Evolutionary conservation across 2,113 vertebrate genomes (phyloP).

Genomic region (Pomatostomus ruficeps): DNA sequence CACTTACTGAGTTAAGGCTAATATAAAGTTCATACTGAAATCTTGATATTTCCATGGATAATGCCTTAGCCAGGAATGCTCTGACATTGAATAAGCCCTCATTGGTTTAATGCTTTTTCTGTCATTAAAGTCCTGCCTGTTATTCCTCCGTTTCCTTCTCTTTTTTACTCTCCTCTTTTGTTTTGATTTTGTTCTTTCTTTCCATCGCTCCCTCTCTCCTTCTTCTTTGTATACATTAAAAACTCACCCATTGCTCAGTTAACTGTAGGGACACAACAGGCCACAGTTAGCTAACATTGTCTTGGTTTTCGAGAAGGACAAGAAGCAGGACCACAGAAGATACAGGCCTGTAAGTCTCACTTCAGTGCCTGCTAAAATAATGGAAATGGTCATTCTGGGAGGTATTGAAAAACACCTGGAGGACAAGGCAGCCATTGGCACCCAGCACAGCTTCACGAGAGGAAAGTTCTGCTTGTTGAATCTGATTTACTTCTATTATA

Average conservation of each 20-base stretch:
- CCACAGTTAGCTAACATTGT: neutral
- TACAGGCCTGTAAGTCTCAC: neutral
- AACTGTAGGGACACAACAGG: neutral
- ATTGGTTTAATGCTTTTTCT: neutral
- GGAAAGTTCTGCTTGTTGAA: neutral
- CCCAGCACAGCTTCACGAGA: neutral
- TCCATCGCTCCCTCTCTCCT: neutral
- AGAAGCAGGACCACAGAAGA: neutral
- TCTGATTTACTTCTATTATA: neutral
- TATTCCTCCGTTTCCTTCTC: neutral
- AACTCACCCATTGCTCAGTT: neutral
- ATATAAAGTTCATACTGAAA: neutral
- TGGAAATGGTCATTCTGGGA: neutral
- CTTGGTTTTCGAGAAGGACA: neutral
- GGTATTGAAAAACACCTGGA: neutral
- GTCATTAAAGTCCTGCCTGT: no score
- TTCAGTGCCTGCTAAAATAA: neutral
- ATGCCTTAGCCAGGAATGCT: neutral
- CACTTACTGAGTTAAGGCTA: neutral
- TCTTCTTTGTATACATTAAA: neutral
- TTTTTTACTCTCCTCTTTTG: neutral
- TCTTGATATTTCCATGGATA: neutral
- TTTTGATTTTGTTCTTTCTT: neutral
- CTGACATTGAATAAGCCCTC: neutral
- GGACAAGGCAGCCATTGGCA: neutral